Percentiles rank a stretch among this genome's conserved stretches.
phyloP scores from a whole-genome alignment of 2,797 vertebrate species.

The Apodemus agrarius region DNA sequence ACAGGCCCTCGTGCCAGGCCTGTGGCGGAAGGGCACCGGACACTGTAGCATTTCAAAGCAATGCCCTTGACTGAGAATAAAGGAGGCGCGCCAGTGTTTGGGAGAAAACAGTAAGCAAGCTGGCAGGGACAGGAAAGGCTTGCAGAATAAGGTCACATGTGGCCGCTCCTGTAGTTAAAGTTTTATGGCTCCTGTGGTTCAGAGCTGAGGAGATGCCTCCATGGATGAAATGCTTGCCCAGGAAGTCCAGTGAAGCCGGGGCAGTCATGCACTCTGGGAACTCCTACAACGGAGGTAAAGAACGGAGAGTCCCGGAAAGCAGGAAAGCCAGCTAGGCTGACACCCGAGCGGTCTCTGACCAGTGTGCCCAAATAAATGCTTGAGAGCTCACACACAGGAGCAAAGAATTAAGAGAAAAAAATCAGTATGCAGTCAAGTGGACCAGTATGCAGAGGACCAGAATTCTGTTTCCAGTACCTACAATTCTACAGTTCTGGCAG shows the following conservation, averaged over 20 bases:
- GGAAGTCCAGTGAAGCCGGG: neutral
- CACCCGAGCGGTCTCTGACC: neutral
- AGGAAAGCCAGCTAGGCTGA: neutral
- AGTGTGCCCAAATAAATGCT: neutral
- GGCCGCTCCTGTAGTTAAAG: neutral
- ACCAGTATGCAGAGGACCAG: too few relatives aligned
- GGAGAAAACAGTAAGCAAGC: slow-evolving; percentile 59
- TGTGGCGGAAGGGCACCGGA: neutral
- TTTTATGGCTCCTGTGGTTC: too few relatives aligned
- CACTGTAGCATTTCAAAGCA: slow-evolving; percentile 41
- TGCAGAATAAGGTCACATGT: slow-evolving; percentile 22
- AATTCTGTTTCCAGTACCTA: neutral
- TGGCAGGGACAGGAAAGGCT: neutral
- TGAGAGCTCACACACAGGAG: too few relatives aligned
- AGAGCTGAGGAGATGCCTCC: neutral
- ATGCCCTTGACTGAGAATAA: slow-evolving; percentile 59
- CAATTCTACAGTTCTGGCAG: neutral
- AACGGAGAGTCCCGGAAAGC: neutral
- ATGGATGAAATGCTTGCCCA: neutral
- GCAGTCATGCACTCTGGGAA: neutral
- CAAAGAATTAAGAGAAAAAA: neutral
- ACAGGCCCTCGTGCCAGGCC: neutral
- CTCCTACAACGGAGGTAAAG: neutral
- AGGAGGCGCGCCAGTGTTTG: slow-evolving; percentile 55
- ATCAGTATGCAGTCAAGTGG: neutral